Conservation (phyloP, 2,797 vertebrate genomes). For the Poecilia velifera region DNA sequence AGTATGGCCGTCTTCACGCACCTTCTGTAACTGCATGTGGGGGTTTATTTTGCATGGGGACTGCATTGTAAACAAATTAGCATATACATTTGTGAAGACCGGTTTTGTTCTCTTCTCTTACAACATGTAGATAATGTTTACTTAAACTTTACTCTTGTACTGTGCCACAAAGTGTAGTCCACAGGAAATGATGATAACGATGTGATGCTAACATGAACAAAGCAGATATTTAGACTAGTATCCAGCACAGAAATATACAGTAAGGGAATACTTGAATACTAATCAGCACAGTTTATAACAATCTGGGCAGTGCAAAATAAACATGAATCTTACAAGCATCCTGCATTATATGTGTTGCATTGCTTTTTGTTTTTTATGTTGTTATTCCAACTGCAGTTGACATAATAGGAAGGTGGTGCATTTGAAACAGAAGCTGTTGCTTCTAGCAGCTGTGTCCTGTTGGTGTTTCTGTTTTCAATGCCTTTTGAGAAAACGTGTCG, state of each 20-base stretch:
- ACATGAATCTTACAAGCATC: slow-evolving; percentile 50
- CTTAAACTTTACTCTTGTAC: slow-evolving; percentile 66
- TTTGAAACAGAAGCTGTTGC: slow-evolving; percentile 10
- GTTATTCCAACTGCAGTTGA: slow-evolving; percentile 30
- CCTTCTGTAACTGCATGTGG: slow-evolving; percentile 75
- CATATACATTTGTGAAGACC: slow-evolving; percentile 59
- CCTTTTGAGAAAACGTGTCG: slow-evolving; percentile 26
- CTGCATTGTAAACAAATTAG: slow-evolving; percentile 68
- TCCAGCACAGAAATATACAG: slow-evolving; percentile 61
- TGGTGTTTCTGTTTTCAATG: slow-evolving; percentile 49
- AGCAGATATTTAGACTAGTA: slow-evolving; percentile 51
- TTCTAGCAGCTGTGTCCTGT: slow-evolving; percentile 18
- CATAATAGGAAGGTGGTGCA: slow-evolving; percentile 24
- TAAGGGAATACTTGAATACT: slow-evolving; percentile 76
- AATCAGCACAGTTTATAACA: slow-evolving; percentile 62
- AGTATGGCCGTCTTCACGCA: slow-evolving; percentile 61
- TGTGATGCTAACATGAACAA: slow-evolving; percentile 24
- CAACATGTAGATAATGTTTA: slow-evolving; percentile 74
- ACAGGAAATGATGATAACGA: slow-evolving; percentile 27
- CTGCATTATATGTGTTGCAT: slow-evolving; percentile 41
- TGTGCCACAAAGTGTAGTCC: slow-evolving; percentile 65
- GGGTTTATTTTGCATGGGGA: slow-evolving; percentile 68
- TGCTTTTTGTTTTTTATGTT: slow-evolving; percentile 49
- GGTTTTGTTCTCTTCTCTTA: slow-evolving; percentile 39
- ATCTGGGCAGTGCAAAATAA: slow-evolving; percentile 66